Conservation (phyloP, 2,888 invertebrate genomes). For the Pyrrhia umbra region DNA sequence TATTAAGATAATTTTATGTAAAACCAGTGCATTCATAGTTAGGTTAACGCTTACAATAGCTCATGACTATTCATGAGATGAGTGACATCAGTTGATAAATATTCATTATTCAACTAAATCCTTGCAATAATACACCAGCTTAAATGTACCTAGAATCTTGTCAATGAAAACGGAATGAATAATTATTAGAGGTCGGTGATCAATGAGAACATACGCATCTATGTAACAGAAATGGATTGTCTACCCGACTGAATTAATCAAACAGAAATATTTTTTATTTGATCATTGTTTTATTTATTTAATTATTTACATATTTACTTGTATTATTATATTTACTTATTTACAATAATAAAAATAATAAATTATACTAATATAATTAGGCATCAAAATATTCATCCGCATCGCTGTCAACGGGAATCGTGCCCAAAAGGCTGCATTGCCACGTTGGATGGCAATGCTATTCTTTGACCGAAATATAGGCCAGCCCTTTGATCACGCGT, state of each 20-base stretch:
- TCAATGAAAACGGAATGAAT: slow-evolving; percentile 70
- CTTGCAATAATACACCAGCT: slow-evolving; percentile 71
- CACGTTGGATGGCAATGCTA: too few species aligned
- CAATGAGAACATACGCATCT: slow-evolving; percentile 47
- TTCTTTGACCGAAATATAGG: too few species aligned
- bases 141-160: slow-evolving; percentile 66
- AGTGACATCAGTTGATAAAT: slow-evolving; percentile 76
- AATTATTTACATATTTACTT: too few species aligned
- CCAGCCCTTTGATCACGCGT: too few species aligned
- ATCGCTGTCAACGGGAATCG: too few species aligned
- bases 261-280: slow-evolving; percentile 11
- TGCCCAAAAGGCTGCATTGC: too few species aligned
- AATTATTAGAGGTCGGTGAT: slow-evolving; percentile 49
- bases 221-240: slow-evolving; percentile 31
- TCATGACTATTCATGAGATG: slow-evolving; percentile 76
- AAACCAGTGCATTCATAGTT: slow-evolving; percentile 24
- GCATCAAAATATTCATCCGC: too few species aligned
- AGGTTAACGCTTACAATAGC: slow-evolving; percentile 49
- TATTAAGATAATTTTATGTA: slow-evolving; percentile 12
- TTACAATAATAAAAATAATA: too few species aligned
- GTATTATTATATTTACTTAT: too few species aligned
- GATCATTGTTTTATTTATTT: slow-evolving; percentile 7
- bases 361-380: too few species aligned
- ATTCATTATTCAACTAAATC: slow-evolving; percentile 76
- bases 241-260: slow-evolving; percentile 37